Conservation (phyloP, 2,113 vertebrate genomes). For the Egretta garzetta region DNA sequence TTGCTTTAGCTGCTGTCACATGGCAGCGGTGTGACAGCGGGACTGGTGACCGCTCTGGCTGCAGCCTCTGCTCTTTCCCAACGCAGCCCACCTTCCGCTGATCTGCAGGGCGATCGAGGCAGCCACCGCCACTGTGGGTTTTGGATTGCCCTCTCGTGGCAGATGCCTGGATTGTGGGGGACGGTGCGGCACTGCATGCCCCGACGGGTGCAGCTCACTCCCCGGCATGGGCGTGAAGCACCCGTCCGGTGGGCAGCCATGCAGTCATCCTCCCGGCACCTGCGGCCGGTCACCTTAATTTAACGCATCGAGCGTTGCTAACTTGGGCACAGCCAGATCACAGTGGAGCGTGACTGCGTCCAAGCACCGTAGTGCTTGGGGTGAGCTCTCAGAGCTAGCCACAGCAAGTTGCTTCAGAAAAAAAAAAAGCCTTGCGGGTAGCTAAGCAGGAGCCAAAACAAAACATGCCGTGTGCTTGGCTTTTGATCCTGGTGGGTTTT, state of each 20-base stretch:
- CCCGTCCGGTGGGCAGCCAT: rapidly evolving
- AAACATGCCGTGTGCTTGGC: not conserved
- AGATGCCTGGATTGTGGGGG: not conserved
- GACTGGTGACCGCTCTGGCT: rapidly evolving
- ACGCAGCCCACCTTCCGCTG: rapidly evolving
- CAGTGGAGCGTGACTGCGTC: rapidly evolving
- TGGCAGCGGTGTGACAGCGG: rapidly evolving
- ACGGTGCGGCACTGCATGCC: rapidly evolving
- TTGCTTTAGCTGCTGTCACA: not conserved
- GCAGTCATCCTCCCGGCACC: rapidly evolving
- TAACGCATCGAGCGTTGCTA: rapidly evolving
- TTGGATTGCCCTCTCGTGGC: slow-evolving; percentile 56
- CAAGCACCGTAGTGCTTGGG: not conserved
- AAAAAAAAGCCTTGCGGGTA: not conserved
- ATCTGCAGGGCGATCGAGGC: not conserved
- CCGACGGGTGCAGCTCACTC: not conserved
- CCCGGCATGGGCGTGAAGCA: rapidly evolving
- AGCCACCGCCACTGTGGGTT: not conserved
- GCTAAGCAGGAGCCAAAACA: not conserved
- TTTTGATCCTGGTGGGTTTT: not conserved
- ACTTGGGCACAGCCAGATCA: not conserved
- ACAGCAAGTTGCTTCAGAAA: not conserved
- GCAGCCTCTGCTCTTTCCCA: not conserved
- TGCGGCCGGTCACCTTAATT: not conserved
- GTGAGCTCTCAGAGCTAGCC: rapidly evolving